A percentile compares a stretch with the other conserved stretches of the same genome.
phyloP scores from a whole-genome alignment of 2,888 invertebrate species.

The Polydrusus tereticollis region DNA sequence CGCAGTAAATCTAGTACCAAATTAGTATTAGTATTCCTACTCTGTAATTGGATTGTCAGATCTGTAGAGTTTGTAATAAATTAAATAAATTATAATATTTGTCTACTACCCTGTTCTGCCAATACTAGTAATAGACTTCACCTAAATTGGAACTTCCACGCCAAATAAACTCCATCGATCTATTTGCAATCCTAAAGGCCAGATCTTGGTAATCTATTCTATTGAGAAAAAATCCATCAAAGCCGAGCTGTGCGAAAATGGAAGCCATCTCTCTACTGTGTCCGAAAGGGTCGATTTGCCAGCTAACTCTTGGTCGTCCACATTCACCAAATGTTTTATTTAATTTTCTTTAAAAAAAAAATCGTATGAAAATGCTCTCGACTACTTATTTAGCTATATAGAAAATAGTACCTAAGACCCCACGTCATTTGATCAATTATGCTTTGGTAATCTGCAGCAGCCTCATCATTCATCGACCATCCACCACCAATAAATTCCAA shows the following conservation, averaged over 20 bases:
- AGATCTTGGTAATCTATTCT: slow-evolving; percentile 79
- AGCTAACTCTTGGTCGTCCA: slow-evolving; percentile 80
- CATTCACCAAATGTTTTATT: slow-evolving; percentile 80
- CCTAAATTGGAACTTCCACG: slow-evolving; percentile 70
- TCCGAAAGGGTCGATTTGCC: slow-evolving; percentile 92
- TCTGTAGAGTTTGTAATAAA: too few relatives aligned
- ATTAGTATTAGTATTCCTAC: too few relatives aligned
- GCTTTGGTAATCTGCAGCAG: slow-evolving; percentile 76
- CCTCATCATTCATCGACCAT: slow-evolving; percentile 75
- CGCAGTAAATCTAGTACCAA: too few relatives aligned
- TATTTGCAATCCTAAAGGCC: slow-evolving; percentile 69
- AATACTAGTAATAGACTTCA: too few relatives aligned
- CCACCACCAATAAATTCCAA: slow-evolving; percentile 74
- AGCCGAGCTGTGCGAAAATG: slow-evolving; percentile 75
- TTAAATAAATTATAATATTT: too few relatives aligned
- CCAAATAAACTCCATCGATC: slow-evolving; percentile 80
- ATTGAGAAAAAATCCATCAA: slow-evolving; percentile 79
- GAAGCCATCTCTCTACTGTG: slow-evolving; percentile 80
- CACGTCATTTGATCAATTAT: slow-evolving; percentile 79
- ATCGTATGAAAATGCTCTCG: too few relatives aligned
- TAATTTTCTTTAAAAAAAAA: slow-evolving; percentile 67
- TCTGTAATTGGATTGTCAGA: too few relatives aligned
- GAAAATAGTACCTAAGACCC: slow-evolving; percentile 77
- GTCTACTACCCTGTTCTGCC: too few relatives aligned
- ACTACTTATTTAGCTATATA: too few relatives aligned